Evolutionary conservation across 2,888 invertebrate genomes (phyloP).

Genomic region (Agrotis puta): DNA sequence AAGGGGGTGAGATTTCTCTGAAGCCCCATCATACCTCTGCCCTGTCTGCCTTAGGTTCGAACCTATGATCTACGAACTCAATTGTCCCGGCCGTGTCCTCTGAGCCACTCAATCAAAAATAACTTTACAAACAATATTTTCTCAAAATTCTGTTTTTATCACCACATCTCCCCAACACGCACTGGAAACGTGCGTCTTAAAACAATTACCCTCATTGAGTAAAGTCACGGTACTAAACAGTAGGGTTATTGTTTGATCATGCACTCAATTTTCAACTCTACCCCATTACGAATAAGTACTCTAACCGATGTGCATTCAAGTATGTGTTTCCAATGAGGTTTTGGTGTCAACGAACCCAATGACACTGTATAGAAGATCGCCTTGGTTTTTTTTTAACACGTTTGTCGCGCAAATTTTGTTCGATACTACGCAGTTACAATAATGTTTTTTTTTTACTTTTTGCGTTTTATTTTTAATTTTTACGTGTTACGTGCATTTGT

Average conservation of each 20-base stretch:
- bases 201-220: constrained; percentile 65
- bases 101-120: not conserved
- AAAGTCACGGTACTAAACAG: constrained; percentile 64
- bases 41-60: no score
- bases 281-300: constrained; percentile 29
- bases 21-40: no score
- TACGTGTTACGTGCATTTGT: constrained; percentile 7
- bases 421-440: constrained; percentile 56
- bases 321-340: constrained; percentile 67
- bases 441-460: constrained; percentile 7
- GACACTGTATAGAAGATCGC: constrained; percentile 58
- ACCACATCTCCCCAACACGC: constrained; percentile 45
- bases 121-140: constrained; percentile 6
- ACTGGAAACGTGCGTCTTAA: constrained; percentile 55
- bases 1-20: no score
- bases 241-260: constrained; percentile 57
- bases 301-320: constrained; percentile 27
- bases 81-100: no score
- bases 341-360: constrained; percentile 68
- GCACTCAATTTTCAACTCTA: constrained; percentile 54
- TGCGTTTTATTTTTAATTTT: constrained; percentile 2
- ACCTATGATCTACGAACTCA: no score
- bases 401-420: constrained; percentile 40
- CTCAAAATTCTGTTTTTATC: constrained; percentile 40
- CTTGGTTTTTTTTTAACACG: constrained; percentile 62